Base-by-base conservation (phyloP, 2,797 vertebrate species). In the Vireo griseus region DNA sequence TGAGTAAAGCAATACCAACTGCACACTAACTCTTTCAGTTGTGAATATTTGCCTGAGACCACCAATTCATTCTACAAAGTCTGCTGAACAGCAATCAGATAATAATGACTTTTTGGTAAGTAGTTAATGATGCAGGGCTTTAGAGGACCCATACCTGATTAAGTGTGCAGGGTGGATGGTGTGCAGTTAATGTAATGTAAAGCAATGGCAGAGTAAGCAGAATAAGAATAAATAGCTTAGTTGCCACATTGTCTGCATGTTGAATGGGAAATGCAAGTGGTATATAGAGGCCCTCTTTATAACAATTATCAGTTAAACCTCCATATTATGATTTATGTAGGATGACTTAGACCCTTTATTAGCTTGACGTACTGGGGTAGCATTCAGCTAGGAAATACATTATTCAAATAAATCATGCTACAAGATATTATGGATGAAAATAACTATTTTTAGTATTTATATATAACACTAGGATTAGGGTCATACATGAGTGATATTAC, bases 71-170 rank as follows among this genome's bases (percentile, higher is more conserved):
- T 94, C 92, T 88, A 71, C 52, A 74, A 83, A 87, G 84, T 50
- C 90, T 87, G 16, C 31, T 93, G 86, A 95, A 71, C 81, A 92
- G 50, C 61, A 94, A 89, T 89, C 57, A 83, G 61, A 95, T 89
- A 91, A 84, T 96, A 95, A 96, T 89, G 94, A 76, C 88, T 95
- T 91, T 90, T 79, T 61, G 39, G 54, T 83, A 63, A 63, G 86
- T 40, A 85, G 77, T 55, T 95, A 95, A 95, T 92, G 93, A 85
- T 74, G 77, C 90, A 74, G 35, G 11, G 14, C 55, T 74, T 92
- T 88, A 74, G 83, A 79, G 25, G 50, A 86, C 78, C 45, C 42
- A 92, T 58, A 93, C 86, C 78, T 89, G 72, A 94, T 95, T 89
- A 94, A 83, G 39, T 77, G 88, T 62, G 77, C 77, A 85, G 19